Evolutionary conservation across 2,113 vertebrate species (phyloP).

Genomic region (Phainopepla nitens): DNA sequence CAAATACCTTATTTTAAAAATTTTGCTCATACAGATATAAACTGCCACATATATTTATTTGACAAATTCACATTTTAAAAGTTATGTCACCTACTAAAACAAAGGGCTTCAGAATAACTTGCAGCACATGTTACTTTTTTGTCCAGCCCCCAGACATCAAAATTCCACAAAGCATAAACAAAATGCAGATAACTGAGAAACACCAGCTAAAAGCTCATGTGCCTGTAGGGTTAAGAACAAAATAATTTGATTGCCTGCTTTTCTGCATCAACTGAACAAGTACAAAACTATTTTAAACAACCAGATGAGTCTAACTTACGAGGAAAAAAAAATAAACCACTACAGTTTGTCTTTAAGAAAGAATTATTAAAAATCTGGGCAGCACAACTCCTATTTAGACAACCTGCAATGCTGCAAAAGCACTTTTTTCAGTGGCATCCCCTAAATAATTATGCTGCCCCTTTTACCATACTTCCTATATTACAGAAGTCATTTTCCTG

Average conservation of each 20-base stretch:
- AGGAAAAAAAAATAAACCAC: background rate
- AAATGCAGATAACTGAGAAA: conserved; percentile 1
- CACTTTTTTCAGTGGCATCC: conserved; percentile 70
- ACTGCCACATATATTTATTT: conserved; percentile 49
- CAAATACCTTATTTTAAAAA: conserved; percentile 50
- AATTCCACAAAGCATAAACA: conserved; percentile 5
- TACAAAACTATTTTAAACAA: background rate
- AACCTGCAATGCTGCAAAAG: conserved; percentile 73
- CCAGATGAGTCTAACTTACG: background rate
- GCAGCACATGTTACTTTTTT: background rate
- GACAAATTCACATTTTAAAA: conserved; percentile 50
- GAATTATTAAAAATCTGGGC: conserved; percentile 26
- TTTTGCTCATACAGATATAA: background rate
- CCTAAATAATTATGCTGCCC: conserved; percentile 82
- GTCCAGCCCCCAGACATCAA: background rate
- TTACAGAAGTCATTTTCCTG: conserved; percentile 78
- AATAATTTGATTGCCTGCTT: background rate
- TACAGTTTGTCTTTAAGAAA: conserved; percentile 39
- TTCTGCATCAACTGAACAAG: background rate
- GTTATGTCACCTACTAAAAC: conserved; percentile 38
- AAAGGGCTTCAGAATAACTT: background rate
- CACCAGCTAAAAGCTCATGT: background rate
- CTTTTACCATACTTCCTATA: conserved; percentile 82
- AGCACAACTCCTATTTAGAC: conserved; percentile 54
- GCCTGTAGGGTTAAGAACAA: background rate